These are phyloP conservation scores for Ptychadena robeensis DNA, from an alignment of 2,797 vertebrate genomes.

Conservation along the genomic window DNA sequence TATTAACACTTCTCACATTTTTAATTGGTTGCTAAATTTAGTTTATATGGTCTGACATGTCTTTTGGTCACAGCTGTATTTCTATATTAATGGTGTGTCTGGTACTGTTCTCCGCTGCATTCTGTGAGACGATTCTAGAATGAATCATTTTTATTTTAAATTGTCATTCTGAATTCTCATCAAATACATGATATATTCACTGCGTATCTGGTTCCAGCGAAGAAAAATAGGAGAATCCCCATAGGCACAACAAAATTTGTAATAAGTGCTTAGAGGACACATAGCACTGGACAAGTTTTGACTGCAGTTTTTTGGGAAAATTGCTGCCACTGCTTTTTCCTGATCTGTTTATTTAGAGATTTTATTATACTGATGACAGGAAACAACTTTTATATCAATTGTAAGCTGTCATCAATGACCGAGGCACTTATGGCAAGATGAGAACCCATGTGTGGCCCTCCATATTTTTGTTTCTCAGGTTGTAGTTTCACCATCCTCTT, in stretches of 20 bases:
- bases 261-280: neutral
- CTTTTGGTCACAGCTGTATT: slow-evolving; percentile 13
- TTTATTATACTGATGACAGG: too few relatives aligned
- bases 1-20: slow-evolving; percentile 27
- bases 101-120: neutral
- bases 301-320: neutral
- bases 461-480: too few relatives aligned
- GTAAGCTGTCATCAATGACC: too few relatives aligned
- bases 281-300: neutral
- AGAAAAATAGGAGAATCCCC: neutral
- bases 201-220: neutral
- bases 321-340: neutral
- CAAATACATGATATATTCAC: neutral
- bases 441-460: too few relatives aligned
- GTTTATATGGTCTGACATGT: neutral
- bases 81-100: neutral
- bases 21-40: slow-evolving; percentile 40
- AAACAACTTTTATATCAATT: too few relatives aligned
- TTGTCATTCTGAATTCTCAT: neutral
- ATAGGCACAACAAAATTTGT: neutral
- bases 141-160: slow-evolving; percentile 7
- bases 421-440: too few relatives aligned
- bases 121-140: neutral
- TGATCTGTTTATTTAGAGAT: too few relatives aligned
- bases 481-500: too few relatives aligned